Percentiles rank a stretch among this genome's conserved stretches.
These are phyloP conservation scores for Borostomias antarcticus DNA, from an alignment of 2,797 vertebrate species.

Conservation along the genomic window DNA sequence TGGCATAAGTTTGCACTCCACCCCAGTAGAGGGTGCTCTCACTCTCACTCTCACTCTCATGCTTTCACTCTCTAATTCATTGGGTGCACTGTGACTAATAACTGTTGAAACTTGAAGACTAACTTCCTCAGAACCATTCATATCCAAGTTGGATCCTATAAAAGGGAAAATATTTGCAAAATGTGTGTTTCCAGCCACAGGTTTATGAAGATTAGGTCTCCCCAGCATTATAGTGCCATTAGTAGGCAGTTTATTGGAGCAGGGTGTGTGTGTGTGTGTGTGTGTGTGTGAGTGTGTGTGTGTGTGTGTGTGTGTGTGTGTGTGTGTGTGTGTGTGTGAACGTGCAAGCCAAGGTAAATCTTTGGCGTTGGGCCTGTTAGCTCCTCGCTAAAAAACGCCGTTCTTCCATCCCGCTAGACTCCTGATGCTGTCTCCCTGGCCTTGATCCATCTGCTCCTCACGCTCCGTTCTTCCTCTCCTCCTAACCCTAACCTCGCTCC, in stretches of 20 bases:
- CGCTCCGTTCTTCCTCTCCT: conserved; percentile 23
- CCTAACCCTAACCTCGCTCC: background rate
- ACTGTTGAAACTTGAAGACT: background rate
- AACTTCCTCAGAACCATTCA: background rate
- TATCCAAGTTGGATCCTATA: background rate
- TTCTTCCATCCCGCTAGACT: conserved; percentile 1
- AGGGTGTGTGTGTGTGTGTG: background rate
- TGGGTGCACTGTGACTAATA: background rate
- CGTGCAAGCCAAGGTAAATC: conserved; percentile 39
- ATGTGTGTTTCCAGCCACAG: conserved; percentile 3
- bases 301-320: background rate
- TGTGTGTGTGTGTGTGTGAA: conserved; percentile 5
- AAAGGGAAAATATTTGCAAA: conserved; percentile 18
- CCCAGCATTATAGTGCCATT: conserved; percentile 11
- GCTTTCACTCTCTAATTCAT: background rate
- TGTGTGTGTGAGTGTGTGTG: conserved; percentile 3
- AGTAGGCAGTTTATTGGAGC: conserved; percentile 26
- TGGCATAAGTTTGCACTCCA: conserved; percentile 20
- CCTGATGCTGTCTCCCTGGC: conserved; percentile 26
- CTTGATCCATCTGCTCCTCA: conserved; percentile 24
- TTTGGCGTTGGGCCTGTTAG: conserved; percentile 13
- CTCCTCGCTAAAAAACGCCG: conserved; percentile 15
- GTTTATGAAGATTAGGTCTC: conserved; percentile 22
- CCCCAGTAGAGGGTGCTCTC: conserved; percentile 29
- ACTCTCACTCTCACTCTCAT: conserved; percentile 9